phyloP scores from a whole-genome alignment of 2,113 vertebrate genomes.

The Anguilla rostrata region DNA sequence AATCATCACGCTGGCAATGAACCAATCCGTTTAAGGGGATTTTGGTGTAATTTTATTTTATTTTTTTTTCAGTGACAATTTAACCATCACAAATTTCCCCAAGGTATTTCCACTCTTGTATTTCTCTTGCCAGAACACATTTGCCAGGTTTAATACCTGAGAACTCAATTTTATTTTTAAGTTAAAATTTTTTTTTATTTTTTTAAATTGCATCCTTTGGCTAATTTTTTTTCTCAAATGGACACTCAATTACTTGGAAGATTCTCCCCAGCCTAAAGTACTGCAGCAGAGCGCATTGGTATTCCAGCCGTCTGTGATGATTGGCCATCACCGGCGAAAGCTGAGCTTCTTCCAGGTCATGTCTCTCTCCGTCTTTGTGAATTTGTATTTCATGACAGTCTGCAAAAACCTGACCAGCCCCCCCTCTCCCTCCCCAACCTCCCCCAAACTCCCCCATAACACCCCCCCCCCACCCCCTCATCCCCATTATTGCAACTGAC shows the following conservation, averaged over 20 bases:
- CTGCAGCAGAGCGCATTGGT: neutral
- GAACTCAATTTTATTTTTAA: neutral
- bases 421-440: neutral
- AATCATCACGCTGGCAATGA: conserved; percentile 23
- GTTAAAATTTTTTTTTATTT: too few species aligned
- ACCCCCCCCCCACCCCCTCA: conserved; percentile 3
- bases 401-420: too few species aligned
- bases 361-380: neutral
- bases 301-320: neutral
- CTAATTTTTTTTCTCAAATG: neutral
- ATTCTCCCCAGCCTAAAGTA: neutral
- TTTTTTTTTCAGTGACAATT: conserved; percentile 14
- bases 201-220: neutral
- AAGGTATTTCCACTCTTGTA: conserved; percentile 24
- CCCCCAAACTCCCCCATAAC: conserved; percentile 10
- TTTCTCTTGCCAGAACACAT: neutral
- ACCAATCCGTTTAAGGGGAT: conserved; percentile 15
- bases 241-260: conserved; percentile 8
- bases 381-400: neutral
- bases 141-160: conserved; percentile 12
- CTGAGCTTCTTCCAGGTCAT: neutral
- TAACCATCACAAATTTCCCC: conserved; percentile 25
- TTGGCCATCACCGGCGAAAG: neutral
- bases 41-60: neutral
- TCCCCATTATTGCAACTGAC: conserved; percentile 46